phyloP scores from a whole-genome alignment of 2,888 invertebrate species.

The Doris montereyensis region DNA sequence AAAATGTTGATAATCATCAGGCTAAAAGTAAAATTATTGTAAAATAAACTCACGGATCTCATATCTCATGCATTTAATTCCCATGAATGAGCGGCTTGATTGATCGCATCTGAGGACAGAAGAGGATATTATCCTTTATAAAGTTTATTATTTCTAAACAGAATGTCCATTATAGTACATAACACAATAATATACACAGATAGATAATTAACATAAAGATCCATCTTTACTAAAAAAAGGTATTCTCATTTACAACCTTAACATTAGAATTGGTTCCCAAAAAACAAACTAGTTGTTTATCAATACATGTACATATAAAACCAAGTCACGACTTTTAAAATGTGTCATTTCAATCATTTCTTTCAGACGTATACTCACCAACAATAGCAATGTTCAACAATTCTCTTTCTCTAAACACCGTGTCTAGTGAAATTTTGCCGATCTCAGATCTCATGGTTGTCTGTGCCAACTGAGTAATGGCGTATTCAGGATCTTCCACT shows the following conservation, averaged over 20 bases:
- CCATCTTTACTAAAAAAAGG: too few relatives aligned
- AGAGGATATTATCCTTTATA: too few relatives aligned
- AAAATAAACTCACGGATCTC: conserved; percentile 82
- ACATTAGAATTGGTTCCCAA: background rate
- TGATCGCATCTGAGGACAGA: conserved; percentile 86
- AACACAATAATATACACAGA: too few relatives aligned
- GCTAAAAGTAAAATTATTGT: too few relatives aligned
- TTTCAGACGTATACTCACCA: conserved; percentile 76
- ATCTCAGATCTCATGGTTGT: conserved; percentile 99
- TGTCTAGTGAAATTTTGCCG: conserved; percentile 96
- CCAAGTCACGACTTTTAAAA: too few relatives aligned
- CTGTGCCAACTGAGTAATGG: conserved; percentile 98
- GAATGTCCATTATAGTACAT: too few relatives aligned
- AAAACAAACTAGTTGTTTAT: background rate
- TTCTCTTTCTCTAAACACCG: conserved; percentile 96
- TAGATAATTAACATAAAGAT: too few relatives aligned
- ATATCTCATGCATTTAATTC: conserved; percentile 95
- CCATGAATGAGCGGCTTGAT: conserved; percentile 98
- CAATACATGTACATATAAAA: background rate
- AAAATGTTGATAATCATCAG: too few relatives aligned
- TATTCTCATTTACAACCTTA: background rate
- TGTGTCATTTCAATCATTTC: too few relatives aligned
- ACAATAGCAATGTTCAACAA: conserved; percentile 95
- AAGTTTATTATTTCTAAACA: too few relatives aligned
- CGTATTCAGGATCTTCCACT: conserved; percentile 99